Conservation (phyloP, 2,888 invertebrate genomes). For the Peribatodes rhomboidaria region DNA sequence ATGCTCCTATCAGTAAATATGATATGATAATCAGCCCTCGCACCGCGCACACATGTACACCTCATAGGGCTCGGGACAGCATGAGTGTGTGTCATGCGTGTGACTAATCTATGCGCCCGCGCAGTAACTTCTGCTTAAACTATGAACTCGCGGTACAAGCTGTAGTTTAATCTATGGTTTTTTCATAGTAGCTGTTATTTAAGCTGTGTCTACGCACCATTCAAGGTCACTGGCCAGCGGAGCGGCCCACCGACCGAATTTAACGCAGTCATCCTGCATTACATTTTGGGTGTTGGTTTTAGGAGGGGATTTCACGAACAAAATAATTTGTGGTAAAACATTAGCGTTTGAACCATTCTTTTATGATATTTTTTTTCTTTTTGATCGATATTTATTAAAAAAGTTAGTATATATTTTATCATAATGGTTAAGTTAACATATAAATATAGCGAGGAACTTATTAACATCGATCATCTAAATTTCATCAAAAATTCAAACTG, state of each 20-base stretch:
- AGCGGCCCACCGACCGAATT: slow-evolving; percentile 72
- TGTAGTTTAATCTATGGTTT: slow-evolving; percentile 16
- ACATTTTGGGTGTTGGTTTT: slow-evolving; percentile 47
- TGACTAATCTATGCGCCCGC: slow-evolving; percentile 75
- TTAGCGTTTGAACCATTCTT: background rate
- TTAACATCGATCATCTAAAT: too few relatives aligned
- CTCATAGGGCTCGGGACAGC: slow-evolving; percentile 47
- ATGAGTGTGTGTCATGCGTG: slow-evolving; percentile 58
- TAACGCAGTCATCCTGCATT: slow-evolving; percentile 66
- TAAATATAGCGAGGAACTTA: too few relatives aligned
- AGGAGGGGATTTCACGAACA: slow-evolving; percentile 31
- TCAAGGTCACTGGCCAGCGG: slow-evolving; percentile 81
- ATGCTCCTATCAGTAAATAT: slow-evolving; percentile 44
- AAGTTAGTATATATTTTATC: too few relatives aligned
- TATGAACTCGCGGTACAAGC: slow-evolving; percentile 15
- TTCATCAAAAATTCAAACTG: too few relatives aligned
- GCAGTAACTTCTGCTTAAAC: slow-evolving; percentile 35
- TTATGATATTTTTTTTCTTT: too few relatives aligned
- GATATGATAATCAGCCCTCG: slow-evolving; percentile 53
- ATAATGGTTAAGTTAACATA: too few relatives aligned
- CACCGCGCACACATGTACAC: slow-evolving; percentile 51
- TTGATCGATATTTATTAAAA: too few relatives aligned
- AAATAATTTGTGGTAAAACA: background rate
- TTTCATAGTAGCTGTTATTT: slow-evolving; percentile 15
- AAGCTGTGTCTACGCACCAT: slow-evolving; percentile 46